Evolutionary conservation across 2,113 vertebrate genomes (phyloP), one percentile per base, ranked within the genome.

Genomic region (Oreocharis arfaki): DNA sequence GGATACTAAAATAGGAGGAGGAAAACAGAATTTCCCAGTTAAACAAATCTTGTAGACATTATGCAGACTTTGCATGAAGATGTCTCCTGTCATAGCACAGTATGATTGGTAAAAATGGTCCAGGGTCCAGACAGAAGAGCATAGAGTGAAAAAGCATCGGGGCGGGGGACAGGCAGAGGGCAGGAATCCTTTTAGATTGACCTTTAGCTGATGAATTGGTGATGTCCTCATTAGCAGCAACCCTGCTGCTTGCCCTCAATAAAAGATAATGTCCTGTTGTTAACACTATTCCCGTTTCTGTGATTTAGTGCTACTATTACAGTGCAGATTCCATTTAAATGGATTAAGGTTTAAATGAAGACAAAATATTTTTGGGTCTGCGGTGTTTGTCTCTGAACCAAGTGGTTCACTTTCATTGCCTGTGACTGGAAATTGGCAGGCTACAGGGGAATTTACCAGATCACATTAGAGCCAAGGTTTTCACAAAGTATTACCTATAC

Each of bases 221-320:
- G 95, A 98, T 95, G 93, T 96, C 96, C 97, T 98, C 97, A 98
- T 98, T 98, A 98, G 95, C 93, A 98, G 97, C 96, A 96, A 84
- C 96, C 97, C 97, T 92, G 97, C 98, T 97, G 98, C 80, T 98
- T 97, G 96, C 91, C 97, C 96, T 98, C 97, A 97, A 98, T 98
- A 98, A 98, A 98, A 97, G 95, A 97, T 98, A 98, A 97, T 96
- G 96, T 96, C 97, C 97, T 92, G 97, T 97, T 97, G 98, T 96
- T 97, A 97, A 95, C 68, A 39, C 77, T 92, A 70, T 97, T 98
- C 97, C 90, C 70, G 67, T 96, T 97, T 93, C 95, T 96, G 87
- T 97, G 96, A 98, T 97, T 98, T 98, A 98, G 96, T 41, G 2
- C 88, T 33, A 68, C 95, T 93, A 97, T 98, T 98, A 97, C 92